Conservation (phyloP, 2,888 invertebrate genomes). For the Ichneumoninae sp. region DNA sequence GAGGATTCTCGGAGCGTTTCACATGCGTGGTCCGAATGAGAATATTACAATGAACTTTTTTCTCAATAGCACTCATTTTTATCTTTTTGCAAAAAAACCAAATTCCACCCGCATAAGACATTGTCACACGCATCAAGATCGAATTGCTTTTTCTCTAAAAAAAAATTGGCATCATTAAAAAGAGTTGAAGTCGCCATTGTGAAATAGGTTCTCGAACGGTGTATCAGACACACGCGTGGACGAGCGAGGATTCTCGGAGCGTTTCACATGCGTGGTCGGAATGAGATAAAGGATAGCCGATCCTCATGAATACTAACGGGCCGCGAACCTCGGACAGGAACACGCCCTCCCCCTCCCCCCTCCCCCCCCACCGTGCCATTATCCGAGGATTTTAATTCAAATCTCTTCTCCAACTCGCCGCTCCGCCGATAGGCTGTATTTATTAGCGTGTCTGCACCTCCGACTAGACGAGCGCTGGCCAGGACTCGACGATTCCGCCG, state of each 20-base stretch:
- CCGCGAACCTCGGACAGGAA: constrained; percentile 54
- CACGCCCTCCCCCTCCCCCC: constrained; percentile 36
- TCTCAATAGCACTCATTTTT: not conserved
- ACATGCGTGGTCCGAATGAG: constrained; percentile 8
- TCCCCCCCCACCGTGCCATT: not conserved
- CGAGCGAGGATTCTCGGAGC: not conserved
- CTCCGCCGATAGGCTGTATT: constrained; percentile 50
- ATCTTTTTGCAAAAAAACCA: too few species aligned
- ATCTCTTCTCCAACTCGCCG: constrained; percentile 57
- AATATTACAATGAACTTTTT: not conserved
- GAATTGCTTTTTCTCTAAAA: too few species aligned
- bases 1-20: not conserved
- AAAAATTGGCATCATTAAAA: too few species aligned
- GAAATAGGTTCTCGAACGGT: not conserved
- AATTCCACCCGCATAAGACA: too few species aligned
- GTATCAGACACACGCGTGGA: not conserved
- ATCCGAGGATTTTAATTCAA: constrained; percentile 64
- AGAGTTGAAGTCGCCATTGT: not conserved
- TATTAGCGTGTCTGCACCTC: constrained; percentile 60
- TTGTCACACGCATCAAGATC: too few species aligned
- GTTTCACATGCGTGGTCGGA: constrained; percentile 7
- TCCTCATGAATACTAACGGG: constrained; percentile 66
- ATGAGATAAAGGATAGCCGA: constrained; percentile 39
- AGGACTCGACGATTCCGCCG: constrained; percentile 22
- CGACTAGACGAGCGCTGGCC: constrained; percentile 50